These are phyloP conservation scores for Diachrysia chrysitis DNA, from an alignment of 2,888 invertebrate species.

Conservation along the genomic window DNA sequence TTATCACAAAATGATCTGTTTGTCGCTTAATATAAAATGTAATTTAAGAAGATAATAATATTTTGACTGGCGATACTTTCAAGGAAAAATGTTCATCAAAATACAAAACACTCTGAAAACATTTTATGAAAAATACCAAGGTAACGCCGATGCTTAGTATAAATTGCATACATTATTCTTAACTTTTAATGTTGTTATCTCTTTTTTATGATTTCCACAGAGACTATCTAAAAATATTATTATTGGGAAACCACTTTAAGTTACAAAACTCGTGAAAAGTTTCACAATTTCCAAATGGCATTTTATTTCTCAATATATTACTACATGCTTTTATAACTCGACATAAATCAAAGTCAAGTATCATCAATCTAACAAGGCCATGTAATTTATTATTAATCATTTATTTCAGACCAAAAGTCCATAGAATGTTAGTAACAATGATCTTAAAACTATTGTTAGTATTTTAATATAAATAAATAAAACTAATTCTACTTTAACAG, in stretches of 20 bases:
- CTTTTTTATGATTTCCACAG: slow-evolving; percentile 1
- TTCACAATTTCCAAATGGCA: slow-evolving; percentile 7
- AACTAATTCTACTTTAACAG: no score
- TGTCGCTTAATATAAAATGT: not conserved
- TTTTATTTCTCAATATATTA: no score
- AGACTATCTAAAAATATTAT: not conserved
- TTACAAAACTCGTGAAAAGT: not conserved
- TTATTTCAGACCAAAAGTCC: no score
- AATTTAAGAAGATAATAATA: not conserved
- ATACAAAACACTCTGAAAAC: not conserved
- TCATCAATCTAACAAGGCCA: slow-evolving; percentile 20
- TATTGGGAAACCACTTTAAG: not conserved
- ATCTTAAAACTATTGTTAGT: no score
- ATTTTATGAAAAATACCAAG: not conserved
- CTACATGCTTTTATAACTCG: not conserved
- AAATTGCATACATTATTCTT: not conserved
- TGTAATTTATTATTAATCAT: no score
- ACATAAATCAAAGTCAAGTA: slow-evolving; percentile 30
- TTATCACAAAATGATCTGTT: no score
- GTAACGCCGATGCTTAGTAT: not conserved
- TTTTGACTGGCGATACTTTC: not conserved
- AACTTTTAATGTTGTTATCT: not conserved
- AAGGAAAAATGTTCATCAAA: not conserved
- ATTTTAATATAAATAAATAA: no score
- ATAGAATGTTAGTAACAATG: no score